A percentile compares a stretch with the other conserved stretches of the same genome.
phyloP scores from a whole-genome alignment of 2,888 invertebrate species.

The Sicus ferrugineus region DNA sequence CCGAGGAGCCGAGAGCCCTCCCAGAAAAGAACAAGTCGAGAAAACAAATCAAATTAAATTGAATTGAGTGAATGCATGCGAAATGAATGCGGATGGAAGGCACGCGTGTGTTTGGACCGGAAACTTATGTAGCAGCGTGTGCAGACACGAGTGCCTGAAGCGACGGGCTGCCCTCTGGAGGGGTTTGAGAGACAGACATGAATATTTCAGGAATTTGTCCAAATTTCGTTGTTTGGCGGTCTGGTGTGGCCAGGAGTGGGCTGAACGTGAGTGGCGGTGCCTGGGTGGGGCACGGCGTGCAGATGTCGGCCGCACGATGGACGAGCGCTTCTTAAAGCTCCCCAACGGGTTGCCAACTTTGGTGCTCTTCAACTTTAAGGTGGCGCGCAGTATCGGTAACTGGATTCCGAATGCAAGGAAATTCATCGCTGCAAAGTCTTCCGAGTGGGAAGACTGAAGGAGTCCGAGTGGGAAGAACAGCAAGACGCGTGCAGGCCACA shows the following conservation, averaged over 20 bases:
- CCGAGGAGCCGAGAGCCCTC: neutral
- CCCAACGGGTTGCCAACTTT: neutral
- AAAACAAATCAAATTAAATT: slow-evolving; percentile 42
- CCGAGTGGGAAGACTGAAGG: too few species aligned
- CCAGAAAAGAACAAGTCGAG: slow-evolving; percentile 6
- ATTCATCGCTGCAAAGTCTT: too few species aligned
- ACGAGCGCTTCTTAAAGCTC: neutral
- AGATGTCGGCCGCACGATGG: neutral
- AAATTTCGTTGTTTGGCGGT: slow-evolving; percentile 33
- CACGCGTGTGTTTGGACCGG: slow-evolving; percentile 24
- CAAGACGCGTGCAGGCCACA: too few species aligned
- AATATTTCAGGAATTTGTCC: slow-evolving; percentile 39
- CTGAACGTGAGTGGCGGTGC: neutral
- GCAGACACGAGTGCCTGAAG: neutral
- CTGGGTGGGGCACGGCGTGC: neutral
- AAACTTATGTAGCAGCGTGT: neutral
- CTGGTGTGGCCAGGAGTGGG: neutral
- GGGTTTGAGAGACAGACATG: slow-evolving; percentile 26
- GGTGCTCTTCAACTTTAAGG: neutral
- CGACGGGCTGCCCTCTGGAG: neutral
- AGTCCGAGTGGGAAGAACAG: too few species aligned
- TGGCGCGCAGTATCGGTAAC: too few species aligned
- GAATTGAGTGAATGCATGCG: slow-evolving; percentile 39
- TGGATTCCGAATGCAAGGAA: too few species aligned
- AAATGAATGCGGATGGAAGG: slow-evolving; percentile 22